phyloP scores from a whole-genome alignment of 2,888 invertebrate species.

The Gasteruption jaculator region DNA sequence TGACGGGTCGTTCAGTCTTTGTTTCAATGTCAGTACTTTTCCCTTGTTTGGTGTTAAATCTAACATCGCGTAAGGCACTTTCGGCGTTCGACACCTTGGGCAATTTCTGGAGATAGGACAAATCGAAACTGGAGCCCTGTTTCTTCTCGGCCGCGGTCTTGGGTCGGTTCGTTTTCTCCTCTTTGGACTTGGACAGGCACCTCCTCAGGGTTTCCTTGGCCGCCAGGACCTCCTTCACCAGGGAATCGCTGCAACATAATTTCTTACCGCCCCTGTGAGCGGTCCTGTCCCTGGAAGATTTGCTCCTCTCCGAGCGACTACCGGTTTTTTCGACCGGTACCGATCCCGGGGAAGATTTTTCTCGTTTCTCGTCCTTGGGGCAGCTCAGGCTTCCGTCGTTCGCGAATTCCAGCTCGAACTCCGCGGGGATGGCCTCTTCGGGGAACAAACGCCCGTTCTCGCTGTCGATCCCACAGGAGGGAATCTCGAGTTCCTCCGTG shows the following conservation, averaged over 20 bases:
- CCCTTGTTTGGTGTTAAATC: too few relatives aligned
- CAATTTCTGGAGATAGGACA: too few relatives aligned
- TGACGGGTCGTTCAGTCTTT: too few relatives aligned
- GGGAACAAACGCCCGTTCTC: conserved; percentile 26
- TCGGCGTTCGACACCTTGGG: too few relatives aligned
- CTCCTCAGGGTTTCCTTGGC: conserved; percentile 45
- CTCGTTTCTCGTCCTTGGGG: neutral
- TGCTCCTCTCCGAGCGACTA: neutral
- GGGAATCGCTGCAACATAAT: conserved; percentile 33
- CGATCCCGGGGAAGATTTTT: too few relatives aligned
- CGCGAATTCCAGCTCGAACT: conserved; percentile 42
- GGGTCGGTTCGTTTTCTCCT: too few relatives aligned
- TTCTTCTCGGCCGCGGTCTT: conserved; percentile 38
- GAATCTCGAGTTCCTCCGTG: conserved; percentile 23
- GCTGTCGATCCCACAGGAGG: neutral
- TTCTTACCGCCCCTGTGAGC: neutral
- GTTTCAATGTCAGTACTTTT: too few relatives aligned
- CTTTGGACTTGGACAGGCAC: conserved; percentile 32
- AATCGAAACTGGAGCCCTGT: conserved; percentile 31
- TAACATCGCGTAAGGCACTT: too few relatives aligned
- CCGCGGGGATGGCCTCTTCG: conserved; percentile 40
- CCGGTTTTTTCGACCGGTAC: neutral
- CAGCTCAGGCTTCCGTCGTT: conserved; percentile 2
- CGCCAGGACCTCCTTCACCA: conserved; percentile 45
- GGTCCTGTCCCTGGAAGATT: neutral